Base-by-base conservation (phyloP, 64 coral and sea anemone species). In the Hydrozoanthus tunicans region DNA sequence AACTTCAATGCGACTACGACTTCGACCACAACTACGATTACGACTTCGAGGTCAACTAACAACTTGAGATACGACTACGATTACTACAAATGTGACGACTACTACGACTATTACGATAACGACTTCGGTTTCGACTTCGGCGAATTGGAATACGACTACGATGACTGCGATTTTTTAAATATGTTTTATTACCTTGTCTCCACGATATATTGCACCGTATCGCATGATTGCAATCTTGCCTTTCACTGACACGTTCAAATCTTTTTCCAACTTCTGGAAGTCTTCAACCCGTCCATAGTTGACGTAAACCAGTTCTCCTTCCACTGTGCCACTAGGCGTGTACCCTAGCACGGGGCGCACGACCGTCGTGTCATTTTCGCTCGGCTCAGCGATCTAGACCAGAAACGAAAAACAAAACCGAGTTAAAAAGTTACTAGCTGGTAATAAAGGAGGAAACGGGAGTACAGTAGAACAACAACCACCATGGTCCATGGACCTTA, bases 201-300 rank as follows among this genome's bases (percentile, higher is more conserved):
- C 94, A 3, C 94, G 83, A 77, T 61, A 92, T 89, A 95, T 95
- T 79, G 76, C 89, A 17, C 94, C 94, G 81, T 95, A 95, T 95
- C 94, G 89, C 90, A 95, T 92, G 77, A 95, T 95, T 10, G 85
- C 94, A 23, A 95, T 95, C 71, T 56, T 95, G n/a, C 75, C 91
- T 7, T 70, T 92, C 69, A 95, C 79, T 77, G 80, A 78, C 23
- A 95, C 91, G 5, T 77, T 90, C 6, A 92, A 56, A 53, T 25
- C 7, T 15, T 92, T 90, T 51, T 90, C 81, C 9, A 95, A 62
- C 7, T 23, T 58, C 5, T 90, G 69, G n/a, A 95, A 95, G 86
- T 95, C 94, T 77, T 90, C 53, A 3, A 92, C 77, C 13, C 62
- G 85, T 6, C 94, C 94, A 64, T 92, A 95, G 77, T 95, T 95